phyloP scores from a whole-genome alignment of 2,888 invertebrate genomes.

The Myopa tessellatipennis region DNA sequence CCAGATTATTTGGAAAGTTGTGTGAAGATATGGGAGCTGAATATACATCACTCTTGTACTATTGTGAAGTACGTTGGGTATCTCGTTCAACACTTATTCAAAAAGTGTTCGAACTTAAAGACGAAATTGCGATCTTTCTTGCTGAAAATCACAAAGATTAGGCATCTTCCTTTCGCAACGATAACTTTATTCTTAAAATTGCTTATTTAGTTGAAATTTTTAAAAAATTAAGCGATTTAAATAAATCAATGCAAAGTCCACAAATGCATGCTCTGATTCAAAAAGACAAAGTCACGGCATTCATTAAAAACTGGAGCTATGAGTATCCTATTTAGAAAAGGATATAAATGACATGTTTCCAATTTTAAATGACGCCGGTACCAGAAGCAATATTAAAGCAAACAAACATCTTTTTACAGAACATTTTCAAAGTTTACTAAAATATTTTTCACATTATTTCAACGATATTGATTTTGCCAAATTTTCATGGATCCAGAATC shows the following conservation, averaged over 20 bases:
- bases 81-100: too few species aligned
- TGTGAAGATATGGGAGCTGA: slow-evolving; percentile 10
- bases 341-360: too few species aligned
- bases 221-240: slow-evolving; percentile 37
- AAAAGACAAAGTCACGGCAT: not conserved
- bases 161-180: slow-evolving; percentile 32
- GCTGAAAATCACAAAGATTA: not conserved
- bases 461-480: too few species aligned
- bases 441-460: too few species aligned
- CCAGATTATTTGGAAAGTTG: slow-evolving; percentile 29
- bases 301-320: too few species aligned
- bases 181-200: slow-evolving; percentile 41
- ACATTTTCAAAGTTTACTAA: slow-evolving; percentile 36
- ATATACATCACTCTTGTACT: slow-evolving; percentile 17
- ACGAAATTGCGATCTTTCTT: too few species aligned
- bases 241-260: slow-evolving; percentile 36
- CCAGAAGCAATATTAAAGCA: too few species aligned
- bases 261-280: slow-evolving; percentile 39
- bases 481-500: too few species aligned
- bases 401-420: slow-evolving; percentile 29
- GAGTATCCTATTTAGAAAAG: too few species aligned
- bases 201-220: slow-evolving; percentile 37
- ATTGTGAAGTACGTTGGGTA: slow-evolving; percentile 11
- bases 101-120: too few species aligned
- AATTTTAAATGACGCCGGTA: too few species aligned